Evolutionary conservation across 2,797 vertebrate species (phyloP).

Genomic region (Takifugu rubripes): DNA sequence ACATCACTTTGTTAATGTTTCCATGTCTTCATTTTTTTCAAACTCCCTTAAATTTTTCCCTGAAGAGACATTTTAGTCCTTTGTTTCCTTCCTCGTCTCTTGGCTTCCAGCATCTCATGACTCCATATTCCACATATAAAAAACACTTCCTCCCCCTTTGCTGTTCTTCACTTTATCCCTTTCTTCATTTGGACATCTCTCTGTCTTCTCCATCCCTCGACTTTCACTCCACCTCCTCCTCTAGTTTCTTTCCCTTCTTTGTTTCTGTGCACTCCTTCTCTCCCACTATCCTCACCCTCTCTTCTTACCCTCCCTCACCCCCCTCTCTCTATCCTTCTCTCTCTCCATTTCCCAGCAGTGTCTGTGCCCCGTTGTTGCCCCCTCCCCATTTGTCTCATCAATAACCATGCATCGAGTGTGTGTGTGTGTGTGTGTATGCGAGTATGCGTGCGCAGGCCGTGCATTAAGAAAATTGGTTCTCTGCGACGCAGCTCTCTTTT

Average conservation of each 20-base stretch:
- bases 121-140: slow-evolving; percentile 23
- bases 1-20: background rate
- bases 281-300: slow-evolving; percentile 12
- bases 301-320: slow-evolving; percentile 40
- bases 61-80: background rate
- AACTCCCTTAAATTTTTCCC: slow-evolving; percentile 1
- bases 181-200: slow-evolving; percentile 30
- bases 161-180: slow-evolving; percentile 38
- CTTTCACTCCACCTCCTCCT: slow-evolving; percentile 14
- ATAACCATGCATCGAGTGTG: slow-evolving; percentile 64
- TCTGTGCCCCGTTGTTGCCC: slow-evolving; percentile 65
- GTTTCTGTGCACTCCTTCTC: slow-evolving; percentile 56
- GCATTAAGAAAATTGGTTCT: slow-evolving; percentile 78
- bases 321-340: slow-evolving; percentile 32
- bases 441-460: slow-evolving; percentile 47
- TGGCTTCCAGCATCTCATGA: slow-evolving; percentile 11
- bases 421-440: slow-evolving; percentile 31
- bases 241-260: slow-evolving; percentile 50
- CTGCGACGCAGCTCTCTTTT: slow-evolving; percentile 72
- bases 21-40: background rate
- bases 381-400: slow-evolving; percentile 74
- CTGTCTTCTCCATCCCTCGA: slow-evolving; percentile 21
- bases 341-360: slow-evolving; percentile 61
- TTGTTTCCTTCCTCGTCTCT: background rate
- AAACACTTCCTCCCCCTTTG: slow-evolving; percentile 17